These are phyloP conservation scores for Hemitrygon akajei DNA, from an alignment of 2,797 vertebrate species.

Conservation along the genomic window DNA sequence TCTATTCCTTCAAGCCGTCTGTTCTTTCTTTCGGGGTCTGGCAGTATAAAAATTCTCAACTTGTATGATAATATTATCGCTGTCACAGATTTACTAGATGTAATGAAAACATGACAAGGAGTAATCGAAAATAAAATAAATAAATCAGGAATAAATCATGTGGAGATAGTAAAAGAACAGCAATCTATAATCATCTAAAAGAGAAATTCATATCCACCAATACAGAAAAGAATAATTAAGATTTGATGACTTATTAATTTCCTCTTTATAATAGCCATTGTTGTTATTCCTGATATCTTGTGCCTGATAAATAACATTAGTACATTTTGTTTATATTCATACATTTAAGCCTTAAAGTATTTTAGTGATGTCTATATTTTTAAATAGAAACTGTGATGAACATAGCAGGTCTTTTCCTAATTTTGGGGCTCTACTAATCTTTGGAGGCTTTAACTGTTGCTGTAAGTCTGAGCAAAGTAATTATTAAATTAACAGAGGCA, in stretches of 20 bases:
- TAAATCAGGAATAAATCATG: neutral
- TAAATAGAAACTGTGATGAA: neutral
- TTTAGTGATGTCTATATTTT: neutral
- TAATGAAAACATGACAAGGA: neutral
- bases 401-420: neutral
- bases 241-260: neutral
- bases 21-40: neutral
- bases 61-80: neutral
- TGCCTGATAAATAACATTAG: neutral
- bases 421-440: neutral
- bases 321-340: neutral
- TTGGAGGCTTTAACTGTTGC: neutral
- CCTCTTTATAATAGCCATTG: neutral
- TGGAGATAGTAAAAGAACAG: neutral
- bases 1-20: neutral
- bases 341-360: neutral
- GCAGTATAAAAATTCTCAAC: neutral
- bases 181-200: neutral
- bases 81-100: neutral
- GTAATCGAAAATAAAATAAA: neutral
- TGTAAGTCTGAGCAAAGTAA: neutral
- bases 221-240: neutral
- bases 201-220: neutral
- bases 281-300: neutral
- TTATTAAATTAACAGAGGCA: conserved; percentile 12